Evolutionary conservation across 2,113 vertebrate genomes (phyloP), one percentile per base, ranked within the genome.

Genomic region (Syngnathoides biaculeatus): DNA sequence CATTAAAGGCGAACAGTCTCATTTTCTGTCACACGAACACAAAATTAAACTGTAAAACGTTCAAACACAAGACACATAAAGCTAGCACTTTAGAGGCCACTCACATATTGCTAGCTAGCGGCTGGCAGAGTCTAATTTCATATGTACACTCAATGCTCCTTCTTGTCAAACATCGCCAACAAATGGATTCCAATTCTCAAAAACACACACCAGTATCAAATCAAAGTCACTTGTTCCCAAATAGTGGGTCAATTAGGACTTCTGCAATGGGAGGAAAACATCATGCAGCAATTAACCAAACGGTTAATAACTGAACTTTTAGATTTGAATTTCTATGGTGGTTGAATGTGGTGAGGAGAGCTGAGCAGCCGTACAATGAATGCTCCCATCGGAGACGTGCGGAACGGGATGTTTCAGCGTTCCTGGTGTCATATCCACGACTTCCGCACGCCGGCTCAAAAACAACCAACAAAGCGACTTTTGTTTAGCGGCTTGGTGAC

Each of bases 361-460:
- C 53, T 43, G 71, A 57, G 72, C 59, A 65, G 42, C 71, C 74
- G 47, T 56, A 72, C 74, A 68, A 70, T 83, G 80, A 89, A 88
- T 76, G 84, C 43, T 74, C 69, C 73, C 73, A 84, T 71, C 61
- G 62, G 65, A 81, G 64, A 77, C 76, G 61, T 88, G 84, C 81
- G 83, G 91, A 90, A n/a, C n/a, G n/a, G 63, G 72, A 90, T 89
- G 85, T 87, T 86, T 86, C 84, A 87, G 79, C 74, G 77, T 12
- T 20, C 72, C 50, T 43, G 73, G 84, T 88, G 77, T 88, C 79
- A 78, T 78, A 76, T 89, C 75, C 76, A 68, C 69, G 77, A 84
- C 84, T 83, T 20, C 58, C 68, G 66, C 22, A 38, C 52, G 17
- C 7, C 11, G 13, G 79, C 87, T 84, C 15, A 89, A 85, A 78